A percentile compares a stretch with the other conserved stretches of the same genome.
These are phyloP conservation scores for Eupithecia subfuscata DNA, from an alignment of 2,888 invertebrate species.

Conservation along the genomic window DNA sequence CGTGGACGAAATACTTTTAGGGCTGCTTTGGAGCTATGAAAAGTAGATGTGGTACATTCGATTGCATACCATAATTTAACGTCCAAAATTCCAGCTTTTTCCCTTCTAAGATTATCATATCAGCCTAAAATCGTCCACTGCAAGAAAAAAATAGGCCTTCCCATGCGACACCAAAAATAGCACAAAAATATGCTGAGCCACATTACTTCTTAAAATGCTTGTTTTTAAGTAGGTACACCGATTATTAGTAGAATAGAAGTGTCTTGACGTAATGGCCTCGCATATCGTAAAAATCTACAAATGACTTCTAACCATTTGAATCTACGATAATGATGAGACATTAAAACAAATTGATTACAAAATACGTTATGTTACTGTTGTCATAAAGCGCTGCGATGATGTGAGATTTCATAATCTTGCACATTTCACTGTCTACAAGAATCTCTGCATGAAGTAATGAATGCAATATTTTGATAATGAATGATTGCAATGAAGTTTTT, in stretches of 20 bases:
- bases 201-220: neutral
- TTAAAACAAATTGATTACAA: constrained; percentile 39
- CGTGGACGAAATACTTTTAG: constrained; percentile 79
- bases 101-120: neutral
- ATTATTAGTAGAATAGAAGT: neutral
- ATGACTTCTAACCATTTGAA: constrained; percentile 35
- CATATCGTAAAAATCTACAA: constrained; percentile 39
- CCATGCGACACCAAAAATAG: neutral
- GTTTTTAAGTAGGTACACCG: neutral
- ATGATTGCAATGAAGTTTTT: no score
- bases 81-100: neutral
- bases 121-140: neutral
- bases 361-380: constrained; percentile 29
- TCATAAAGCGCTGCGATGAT: constrained; percentile 27
- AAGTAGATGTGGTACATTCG: constrained; percentile 24
- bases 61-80: neutral
- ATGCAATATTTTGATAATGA: no score
- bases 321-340: constrained; percentile 36
- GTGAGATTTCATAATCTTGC: constrained; percentile 18
- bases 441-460: neutral
- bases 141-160: no score
- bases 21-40: constrained; percentile 50
- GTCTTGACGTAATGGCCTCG: neutral
- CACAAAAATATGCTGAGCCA: no score
- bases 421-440: neutral